phyloP scores from a whole-genome alignment of 2,113 vertebrate species.

The Rhombomys opimus region DNA sequence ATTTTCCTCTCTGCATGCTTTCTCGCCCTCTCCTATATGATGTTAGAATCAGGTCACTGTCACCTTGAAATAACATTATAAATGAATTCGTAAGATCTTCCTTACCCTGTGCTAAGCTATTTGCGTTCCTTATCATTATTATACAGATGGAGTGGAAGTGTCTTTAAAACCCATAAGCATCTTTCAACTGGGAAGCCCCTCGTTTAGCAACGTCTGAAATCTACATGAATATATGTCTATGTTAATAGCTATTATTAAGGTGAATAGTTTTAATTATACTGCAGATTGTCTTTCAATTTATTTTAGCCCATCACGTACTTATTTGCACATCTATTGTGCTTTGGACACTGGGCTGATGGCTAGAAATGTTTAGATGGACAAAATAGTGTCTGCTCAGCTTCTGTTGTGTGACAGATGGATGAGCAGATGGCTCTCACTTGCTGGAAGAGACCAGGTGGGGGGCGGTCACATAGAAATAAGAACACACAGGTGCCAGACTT shows the following conservation, averaged over 20 bases:
- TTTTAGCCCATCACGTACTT: slow-evolving; percentile 3
- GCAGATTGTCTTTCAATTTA: background rate
- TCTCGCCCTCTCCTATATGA: background rate
- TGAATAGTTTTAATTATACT: background rate
- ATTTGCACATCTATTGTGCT: background rate
- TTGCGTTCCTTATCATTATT: background rate
- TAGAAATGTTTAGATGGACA: background rate
- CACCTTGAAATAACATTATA: background rate
- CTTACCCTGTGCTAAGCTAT: background rate
- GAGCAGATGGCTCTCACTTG: background rate
- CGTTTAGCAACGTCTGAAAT: slow-evolving; percentile 17
- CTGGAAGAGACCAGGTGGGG: background rate
- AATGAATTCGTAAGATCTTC: background rate
- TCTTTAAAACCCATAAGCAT: background rate
- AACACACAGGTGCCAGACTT: background rate
- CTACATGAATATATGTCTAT: background rate
- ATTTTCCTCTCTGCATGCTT: background rate
- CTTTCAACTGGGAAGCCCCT: background rate
- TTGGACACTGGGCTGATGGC: background rate
- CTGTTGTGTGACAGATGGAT: background rate
- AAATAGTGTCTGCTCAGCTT: background rate
- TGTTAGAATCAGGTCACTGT: background rate
- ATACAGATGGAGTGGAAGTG: background rate
- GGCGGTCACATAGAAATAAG: background rate
- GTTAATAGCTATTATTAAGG: background rate